A percentile compares a stretch with the other conserved stretches of the same genome.
Conservation (phyloP, 2,113 vertebrate species). For the Motacilla alba region DNA sequence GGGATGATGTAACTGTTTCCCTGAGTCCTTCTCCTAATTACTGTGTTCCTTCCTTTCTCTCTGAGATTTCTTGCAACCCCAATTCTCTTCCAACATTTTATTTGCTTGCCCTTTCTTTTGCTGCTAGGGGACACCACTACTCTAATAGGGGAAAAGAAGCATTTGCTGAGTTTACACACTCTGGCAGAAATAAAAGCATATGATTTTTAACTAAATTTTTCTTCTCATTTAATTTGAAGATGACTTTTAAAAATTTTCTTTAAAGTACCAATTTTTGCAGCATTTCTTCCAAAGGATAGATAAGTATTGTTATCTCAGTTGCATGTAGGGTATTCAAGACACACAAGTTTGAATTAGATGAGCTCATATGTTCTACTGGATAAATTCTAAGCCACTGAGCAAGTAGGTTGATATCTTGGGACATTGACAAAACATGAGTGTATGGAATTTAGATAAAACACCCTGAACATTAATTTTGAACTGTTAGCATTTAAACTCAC, state of each 20-base stretch:
- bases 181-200: background rate
- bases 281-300: background rate
- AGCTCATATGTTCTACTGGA: background rate
- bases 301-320: background rate
- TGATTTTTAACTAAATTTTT: background rate
- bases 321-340: background rate
- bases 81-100: background rate
- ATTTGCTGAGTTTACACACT: background rate
- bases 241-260: background rate
- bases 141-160: background rate
- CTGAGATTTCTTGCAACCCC: background rate
- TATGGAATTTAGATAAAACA: background rate
- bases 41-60: background rate
- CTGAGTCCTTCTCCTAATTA: slow-evolving; percentile 19
- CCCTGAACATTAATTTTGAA: background rate
- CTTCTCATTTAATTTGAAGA: background rate
- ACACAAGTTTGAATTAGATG: background rate
- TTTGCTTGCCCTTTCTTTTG: slow-evolving; percentile 29
- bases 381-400: background rate
- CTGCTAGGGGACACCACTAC: background rate
- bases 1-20: slow-evolving; percentile 17
- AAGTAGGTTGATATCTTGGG: background rate
- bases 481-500: background rate
- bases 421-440: background rate
- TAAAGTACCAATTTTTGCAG: background rate